Percentiles rank a stretch among this genome's conserved stretches.
Conservation (phyloP, 1,140 invertebrate genomes). For the Dreissena polymorpha region DNA sequence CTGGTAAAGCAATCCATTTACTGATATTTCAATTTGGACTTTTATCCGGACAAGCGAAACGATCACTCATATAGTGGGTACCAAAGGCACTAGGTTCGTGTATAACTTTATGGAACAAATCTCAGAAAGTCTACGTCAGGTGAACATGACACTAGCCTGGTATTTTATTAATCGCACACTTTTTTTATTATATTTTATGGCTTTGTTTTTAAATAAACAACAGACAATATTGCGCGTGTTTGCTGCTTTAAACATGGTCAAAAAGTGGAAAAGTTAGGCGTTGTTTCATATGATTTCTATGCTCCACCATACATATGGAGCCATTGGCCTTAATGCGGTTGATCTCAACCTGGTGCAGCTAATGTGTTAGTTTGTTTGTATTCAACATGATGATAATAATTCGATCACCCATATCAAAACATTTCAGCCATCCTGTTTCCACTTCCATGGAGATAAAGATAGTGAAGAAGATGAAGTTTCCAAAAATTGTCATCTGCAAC, state of each 20-base stretch:
- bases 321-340: not conserved
- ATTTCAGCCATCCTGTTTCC: conserved; percentile 13
- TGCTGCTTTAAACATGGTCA: no score
- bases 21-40: not conserved
- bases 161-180: no score
- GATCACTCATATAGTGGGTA: not conserved
- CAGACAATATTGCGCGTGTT: no score
- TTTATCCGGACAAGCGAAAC: not conserved
- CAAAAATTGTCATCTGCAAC: conserved; percentile 13
- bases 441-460: conserved; percentile 28
- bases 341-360: not conserved
- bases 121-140: no score
- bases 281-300: not conserved
- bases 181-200: no score
- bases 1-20: not conserved
- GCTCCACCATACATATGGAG: not conserved
- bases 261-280: not conserved
- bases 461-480: conserved; percentile 7
- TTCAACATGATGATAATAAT: not conserved
- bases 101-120: no score
- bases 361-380: not conserved
- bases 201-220: no score
- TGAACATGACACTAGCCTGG: no score
- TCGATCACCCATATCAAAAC: no score
- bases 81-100: no score